Evolutionary conservation across 2,797 vertebrate species (phyloP), one percentile per base, ranked within the genome.

Genomic region (Cacajao melanocephalus): DNA sequence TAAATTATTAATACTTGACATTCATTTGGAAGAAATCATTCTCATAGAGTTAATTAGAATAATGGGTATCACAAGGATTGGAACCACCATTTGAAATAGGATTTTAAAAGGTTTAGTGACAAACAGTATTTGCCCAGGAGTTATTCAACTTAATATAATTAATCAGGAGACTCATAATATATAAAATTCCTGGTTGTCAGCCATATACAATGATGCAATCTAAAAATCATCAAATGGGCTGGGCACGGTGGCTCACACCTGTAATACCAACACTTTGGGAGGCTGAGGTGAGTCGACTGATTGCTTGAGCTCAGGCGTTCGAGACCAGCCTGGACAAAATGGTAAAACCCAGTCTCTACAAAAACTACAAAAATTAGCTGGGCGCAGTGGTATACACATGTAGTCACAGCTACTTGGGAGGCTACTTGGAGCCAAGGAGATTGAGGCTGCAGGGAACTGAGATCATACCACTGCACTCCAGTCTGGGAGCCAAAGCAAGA

Each of bases 1-100:
- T 94, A 87, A 95, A 83, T 81, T 94, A 93, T n/a, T 96, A 88
- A 93, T 80, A 95, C 12, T 41, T 94, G 81, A 85, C 44, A 90
- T 72, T 52, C 20, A 86, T n/a, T 93, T 55, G 84, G 80, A 88
- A 86, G 64, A 15, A 52, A 94, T 67, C 76, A 72, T 50, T 78
- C 3, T 70, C 30, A 76, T 7, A 2, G 8, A 72, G 28, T 72
- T 70, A 67, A 87, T 72, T 28, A 82, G 52, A 86, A 90, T 82
- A 44, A 97, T 94, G 2, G 76, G 26, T 55, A 79, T 57, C 41
- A 90, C 39, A 75, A 72, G 36, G n/a, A 86, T 17, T 92, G 26
- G 41, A 95, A 85, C 19, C 33, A 93, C 17, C 28, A 86, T 26
- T 93, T 80, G 70, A 64, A 88, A 78, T 5, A 89, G 46, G 26